These are phyloP conservation scores for Drymodes brunneopygia DNA, from an alignment of 2,113 vertebrate genomes.

Conservation along the genomic window DNA sequence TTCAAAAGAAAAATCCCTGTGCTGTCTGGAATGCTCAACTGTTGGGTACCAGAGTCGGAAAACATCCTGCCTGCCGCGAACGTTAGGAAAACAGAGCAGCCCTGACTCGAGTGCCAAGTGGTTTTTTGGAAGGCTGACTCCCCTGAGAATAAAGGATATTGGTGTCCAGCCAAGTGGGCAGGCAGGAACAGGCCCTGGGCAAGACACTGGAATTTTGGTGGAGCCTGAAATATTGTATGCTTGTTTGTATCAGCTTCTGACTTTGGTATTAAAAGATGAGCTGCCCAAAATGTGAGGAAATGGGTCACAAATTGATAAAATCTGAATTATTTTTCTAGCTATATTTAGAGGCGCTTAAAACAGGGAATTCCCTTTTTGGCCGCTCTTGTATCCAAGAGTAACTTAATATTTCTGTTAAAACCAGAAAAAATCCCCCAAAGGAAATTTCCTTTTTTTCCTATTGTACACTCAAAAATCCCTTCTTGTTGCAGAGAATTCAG, in stretches of 20 bases:
- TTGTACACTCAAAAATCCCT: slow-evolving; percentile 10
- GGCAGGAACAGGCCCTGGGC: slow-evolving; percentile 22
- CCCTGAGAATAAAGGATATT: slow-evolving; percentile 23
- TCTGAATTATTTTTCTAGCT: not conserved
- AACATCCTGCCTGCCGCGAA: slow-evolving; percentile 32
- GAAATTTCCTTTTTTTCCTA: slow-evolving; percentile 21
- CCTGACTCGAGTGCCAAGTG: slow-evolving; percentile 18
- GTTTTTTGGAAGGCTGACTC: slow-evolving; percentile 42
- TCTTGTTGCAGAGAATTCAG: not conserved
- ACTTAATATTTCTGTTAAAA: slow-evolving; percentile 12
- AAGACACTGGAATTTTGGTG: slow-evolving; percentile 26
- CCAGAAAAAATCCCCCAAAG: not conserved
- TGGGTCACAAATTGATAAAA: not conserved
- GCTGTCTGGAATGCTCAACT: slow-evolving; percentile 43
- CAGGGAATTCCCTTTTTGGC: slow-evolving; percentile 31
- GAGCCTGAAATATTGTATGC: not conserved
- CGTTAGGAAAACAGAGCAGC: slow-evolving; percentile 37
- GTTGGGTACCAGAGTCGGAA: slow-evolving; percentile 40
- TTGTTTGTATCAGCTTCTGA: not conserved
- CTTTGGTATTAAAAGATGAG: not conserved
- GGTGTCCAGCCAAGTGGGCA: slow-evolving; percentile 24
- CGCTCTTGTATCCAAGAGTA: not conserved
- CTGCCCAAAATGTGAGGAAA: not conserved
- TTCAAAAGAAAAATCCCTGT: not conserved
- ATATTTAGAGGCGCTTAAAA: not conserved